Evolutionary conservation across 2,888 invertebrate genomes (phyloP).

Genomic region (Seira musarum): DNA sequence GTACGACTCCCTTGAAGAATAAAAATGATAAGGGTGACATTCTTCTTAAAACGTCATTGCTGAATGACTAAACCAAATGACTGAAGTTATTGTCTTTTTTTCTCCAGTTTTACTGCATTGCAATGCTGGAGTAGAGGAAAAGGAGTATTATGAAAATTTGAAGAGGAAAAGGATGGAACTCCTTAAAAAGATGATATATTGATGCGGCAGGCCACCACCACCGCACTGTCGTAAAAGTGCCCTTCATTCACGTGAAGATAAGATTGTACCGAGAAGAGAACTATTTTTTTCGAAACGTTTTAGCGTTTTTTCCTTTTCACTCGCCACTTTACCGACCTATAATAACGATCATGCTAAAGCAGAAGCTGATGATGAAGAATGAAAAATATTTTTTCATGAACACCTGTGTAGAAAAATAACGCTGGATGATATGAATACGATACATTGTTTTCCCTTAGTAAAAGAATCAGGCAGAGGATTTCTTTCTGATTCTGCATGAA

Average conservation of each 20-base stretch:
- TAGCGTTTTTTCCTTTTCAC: background rate
- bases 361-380: background rate
- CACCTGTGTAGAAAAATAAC: background rate
- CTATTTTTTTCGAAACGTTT: too few species aligned
- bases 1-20: too few species aligned
- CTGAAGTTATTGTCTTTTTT: background rate
- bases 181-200: background rate
- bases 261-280: background rate
- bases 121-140: background rate
- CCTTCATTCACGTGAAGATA: background rate
- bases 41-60: background rate
- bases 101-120: background rate
- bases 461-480: background rate
- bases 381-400: background rate
- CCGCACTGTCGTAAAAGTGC: background rate
- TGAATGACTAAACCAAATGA: background rate
- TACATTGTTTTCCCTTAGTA: background rate
- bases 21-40: background rate
- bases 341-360: background rate
- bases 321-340: background rate
- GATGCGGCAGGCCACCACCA: background rate
- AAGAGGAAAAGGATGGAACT: background rate
- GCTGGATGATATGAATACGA: background rate
- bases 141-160: background rate
- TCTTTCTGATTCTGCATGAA: constrained; percentile 1